phyloP scores from a whole-genome alignment of 2,888 invertebrate genomes.

The Pyralis farinalis region DNA sequence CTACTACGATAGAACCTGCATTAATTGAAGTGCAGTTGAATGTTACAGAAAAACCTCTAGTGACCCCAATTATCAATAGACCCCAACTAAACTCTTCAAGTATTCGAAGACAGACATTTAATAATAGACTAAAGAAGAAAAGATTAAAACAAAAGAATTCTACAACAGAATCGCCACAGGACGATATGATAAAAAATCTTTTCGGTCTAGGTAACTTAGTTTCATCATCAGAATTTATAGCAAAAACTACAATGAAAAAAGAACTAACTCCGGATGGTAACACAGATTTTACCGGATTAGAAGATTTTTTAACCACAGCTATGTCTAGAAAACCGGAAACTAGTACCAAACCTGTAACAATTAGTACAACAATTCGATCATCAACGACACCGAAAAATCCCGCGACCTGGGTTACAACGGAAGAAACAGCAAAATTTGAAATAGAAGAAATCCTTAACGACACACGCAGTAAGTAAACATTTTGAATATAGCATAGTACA shows the following conservation, averaged over 20 bases:
- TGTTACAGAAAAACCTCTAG: conserved; percentile 33
- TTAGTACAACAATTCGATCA: conserved; percentile 22
- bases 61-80: conserved; percentile 29
- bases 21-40: conserved; percentile 27
- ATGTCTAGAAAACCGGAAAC: conserved; percentile 29
- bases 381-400: conserved; percentile 24
- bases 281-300: conserved; percentile 34
- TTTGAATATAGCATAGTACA: no score
- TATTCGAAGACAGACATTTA: conserved; percentile 52
- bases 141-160: conserved; percentile 53
- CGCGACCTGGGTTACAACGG: conserved; percentile 36
- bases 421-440: conserved; percentile 81
- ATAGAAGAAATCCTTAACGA: conserved; percentile 85
- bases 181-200: conserved; percentile 49
- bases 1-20: conserved; percentile 25
- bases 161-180: conserved; percentile 57
- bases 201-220: conserved; percentile 57
- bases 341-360: conserved; percentile 25
- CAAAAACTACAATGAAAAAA: conserved; percentile 46
- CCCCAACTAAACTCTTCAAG: conserved; percentile 42
- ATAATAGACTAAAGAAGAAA: conserved; percentile 59
- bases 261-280: conserved; percentile 25
- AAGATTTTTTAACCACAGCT: conserved; percentile 56
- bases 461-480: conserved; percentile 58
- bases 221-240: conserved; percentile 65